Evolutionary conservation across 2,113 vertebrate genomes (phyloP).

Genomic region (Neogobius melanostomus): DNA sequence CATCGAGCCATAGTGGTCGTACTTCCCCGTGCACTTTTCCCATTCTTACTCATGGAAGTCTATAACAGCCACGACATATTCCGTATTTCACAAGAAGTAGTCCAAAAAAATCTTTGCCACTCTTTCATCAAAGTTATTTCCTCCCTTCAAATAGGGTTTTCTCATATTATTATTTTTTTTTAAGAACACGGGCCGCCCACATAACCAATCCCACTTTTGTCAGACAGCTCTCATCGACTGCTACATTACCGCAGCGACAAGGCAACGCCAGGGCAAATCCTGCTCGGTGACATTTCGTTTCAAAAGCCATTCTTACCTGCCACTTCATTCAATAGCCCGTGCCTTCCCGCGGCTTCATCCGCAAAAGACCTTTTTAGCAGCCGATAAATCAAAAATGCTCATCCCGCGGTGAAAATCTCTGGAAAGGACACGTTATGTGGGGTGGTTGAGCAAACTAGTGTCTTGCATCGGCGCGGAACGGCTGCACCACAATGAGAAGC

Average conservation of each 20-base stretch:
- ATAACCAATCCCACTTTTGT: conserved; percentile 17
- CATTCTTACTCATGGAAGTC: neutral
- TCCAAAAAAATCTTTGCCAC: neutral
- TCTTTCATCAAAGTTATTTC: conserved; percentile 5
- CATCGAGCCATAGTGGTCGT: neutral
- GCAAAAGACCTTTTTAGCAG: conserved; percentile 49
- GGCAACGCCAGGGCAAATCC: conserved; percentile 32
- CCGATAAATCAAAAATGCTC: conserved; percentile 53
- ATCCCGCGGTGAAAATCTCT: conserved; percentile 20
- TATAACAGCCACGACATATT: neutral
- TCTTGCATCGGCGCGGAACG: conserved; percentile 19
- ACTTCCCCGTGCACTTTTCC: neutral
- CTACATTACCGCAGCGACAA: conserved; percentile 30
- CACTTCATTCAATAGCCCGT: conserved; percentile 45
- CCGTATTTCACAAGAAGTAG: neutral
- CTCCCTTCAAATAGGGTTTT: conserved; percentile 11
- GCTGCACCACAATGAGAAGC: conserved; percentile 5
- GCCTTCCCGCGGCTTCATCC: conserved; percentile 50
- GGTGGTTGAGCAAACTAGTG: conserved; percentile 1
- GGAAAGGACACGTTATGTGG: conserved; percentile 36
- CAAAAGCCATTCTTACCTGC: conserved; percentile 49
- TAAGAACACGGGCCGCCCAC: conserved; percentile 10
- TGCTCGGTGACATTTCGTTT: conserved; percentile 58
- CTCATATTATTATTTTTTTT: neutral
- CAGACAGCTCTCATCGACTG: conserved; percentile 32